phyloP scores from a whole-genome alignment of 2,113 vertebrate genomes.

The Odocoileus hemionus region DNA sequence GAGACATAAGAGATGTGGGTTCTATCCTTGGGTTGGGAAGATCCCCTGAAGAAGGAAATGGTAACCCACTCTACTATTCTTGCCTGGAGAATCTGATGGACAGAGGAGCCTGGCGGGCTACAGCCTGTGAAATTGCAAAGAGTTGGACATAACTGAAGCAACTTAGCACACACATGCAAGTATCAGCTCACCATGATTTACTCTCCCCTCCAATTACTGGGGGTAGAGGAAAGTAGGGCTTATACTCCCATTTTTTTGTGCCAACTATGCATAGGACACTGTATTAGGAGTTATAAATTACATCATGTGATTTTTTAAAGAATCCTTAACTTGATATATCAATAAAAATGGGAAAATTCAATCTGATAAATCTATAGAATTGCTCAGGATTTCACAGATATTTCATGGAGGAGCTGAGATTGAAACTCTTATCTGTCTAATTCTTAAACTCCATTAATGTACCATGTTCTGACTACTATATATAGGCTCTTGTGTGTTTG shows the following conservation, averaged over 20 bases:
- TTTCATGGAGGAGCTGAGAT: neutral
- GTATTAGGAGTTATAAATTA: neutral
- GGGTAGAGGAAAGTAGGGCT: neutral
- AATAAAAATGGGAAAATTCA: neutral
- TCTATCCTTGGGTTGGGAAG: neutral
- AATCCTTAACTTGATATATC: neutral
- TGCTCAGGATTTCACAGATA: neutral
- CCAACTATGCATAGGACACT: neutral
- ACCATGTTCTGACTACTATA: neutral
- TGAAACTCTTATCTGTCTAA: neutral
- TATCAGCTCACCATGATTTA: neutral
- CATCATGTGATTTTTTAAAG: neutral
- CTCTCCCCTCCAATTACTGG: neutral
- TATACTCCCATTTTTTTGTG: neutral
- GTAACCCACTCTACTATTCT: neutral
- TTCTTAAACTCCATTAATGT: neutral
- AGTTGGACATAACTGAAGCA: neutral
- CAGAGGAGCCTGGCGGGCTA: neutral
- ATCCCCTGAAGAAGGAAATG: neutral
- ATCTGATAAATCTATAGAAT: neutral
- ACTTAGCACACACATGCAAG: neutral
- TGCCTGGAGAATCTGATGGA: neutral
- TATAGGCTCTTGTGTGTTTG: neutral
- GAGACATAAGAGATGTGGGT: neutral
- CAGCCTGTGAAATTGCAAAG: neutral